A percentile compares a stretch with the other conserved stretches of the same genome.
Conservation (phyloP, 1,140 invertebrate species). For the Panulirus ornatus region DNA sequence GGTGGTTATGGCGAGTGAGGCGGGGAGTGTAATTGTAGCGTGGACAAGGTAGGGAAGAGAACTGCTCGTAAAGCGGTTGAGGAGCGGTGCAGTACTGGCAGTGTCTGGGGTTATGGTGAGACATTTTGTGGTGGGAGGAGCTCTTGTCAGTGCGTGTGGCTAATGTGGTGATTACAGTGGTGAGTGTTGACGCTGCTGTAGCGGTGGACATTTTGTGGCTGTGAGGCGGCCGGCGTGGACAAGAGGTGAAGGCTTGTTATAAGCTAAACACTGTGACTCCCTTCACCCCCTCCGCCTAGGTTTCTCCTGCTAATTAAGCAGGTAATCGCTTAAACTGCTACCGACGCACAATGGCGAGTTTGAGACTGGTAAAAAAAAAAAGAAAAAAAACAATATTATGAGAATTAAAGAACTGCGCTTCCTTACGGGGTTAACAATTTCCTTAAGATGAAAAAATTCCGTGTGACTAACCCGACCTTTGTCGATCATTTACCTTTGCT, state of each 20-base stretch:
- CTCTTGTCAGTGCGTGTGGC: not conserved
- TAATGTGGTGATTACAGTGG: slow-evolving; percentile 6
- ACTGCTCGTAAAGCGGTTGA: too few species aligned
- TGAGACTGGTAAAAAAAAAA: too few species aligned
- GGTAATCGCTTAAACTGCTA: not conserved
- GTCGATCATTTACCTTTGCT: not conserved
- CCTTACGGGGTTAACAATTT: not conserved
- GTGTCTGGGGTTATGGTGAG: not conserved
- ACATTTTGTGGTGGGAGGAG: not conserved
- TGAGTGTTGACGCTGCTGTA: slow-evolving; percentile 18
- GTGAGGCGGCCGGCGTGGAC: not conserved
- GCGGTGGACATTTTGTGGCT: slow-evolving; percentile 13
- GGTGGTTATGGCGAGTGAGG: not conserved
- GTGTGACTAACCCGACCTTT: not conserved
- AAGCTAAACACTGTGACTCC: not conserved
- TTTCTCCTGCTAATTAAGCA: not conserved
- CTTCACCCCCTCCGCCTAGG: not conserved
- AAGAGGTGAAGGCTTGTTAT: not conserved
- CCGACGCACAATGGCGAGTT: not conserved
- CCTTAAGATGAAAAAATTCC: not conserved
- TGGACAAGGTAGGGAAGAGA: too few species aligned
- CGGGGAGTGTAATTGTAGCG: not conserved
- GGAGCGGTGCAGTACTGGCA: not conserved
- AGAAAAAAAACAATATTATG: too few species aligned
- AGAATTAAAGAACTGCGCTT: too few species aligned